phyloP scores from a whole-genome alignment of 2,113 vertebrate genomes.

The Lathamus discolor region DNA sequence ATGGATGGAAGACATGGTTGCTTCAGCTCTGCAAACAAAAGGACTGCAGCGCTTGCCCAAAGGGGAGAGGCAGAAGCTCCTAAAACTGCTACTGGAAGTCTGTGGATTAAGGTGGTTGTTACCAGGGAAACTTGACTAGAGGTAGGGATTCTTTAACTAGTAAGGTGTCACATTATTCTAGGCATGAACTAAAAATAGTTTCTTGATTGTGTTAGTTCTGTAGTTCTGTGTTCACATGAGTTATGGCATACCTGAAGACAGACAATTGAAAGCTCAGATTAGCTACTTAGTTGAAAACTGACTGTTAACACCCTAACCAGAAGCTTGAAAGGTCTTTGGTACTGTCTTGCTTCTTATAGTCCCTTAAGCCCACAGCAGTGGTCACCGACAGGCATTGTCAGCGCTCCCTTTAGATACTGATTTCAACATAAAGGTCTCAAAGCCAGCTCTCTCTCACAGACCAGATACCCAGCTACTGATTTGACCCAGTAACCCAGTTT shows the following conservation, averaged over 20 bases:
- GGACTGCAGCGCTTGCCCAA: neutral
- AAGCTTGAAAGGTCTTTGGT: neutral
- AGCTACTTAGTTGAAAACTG: neutral
- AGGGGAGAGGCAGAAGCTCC: neutral
- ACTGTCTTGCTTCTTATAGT: neutral
- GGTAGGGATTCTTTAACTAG: neutral
- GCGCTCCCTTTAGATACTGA: neutral
- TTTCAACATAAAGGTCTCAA: neutral
- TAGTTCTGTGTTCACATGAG: fast-evolving
- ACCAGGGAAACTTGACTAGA: neutral
- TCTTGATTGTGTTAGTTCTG: neutral
- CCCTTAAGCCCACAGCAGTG: no score
- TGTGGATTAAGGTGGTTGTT: neutral
- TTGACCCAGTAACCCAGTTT: neutral
- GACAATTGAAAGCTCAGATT: neutral
- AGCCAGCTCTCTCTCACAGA: neutral
- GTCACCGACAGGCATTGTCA: fast-evolving
- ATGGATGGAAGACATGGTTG: neutral
- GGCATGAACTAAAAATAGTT: neutral
- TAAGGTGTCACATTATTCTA: neutral
- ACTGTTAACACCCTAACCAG: neutral
- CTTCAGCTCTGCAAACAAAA: neutral
- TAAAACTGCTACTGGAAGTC: neutral
- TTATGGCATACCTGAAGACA: neutral
- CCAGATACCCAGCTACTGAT: neutral